phyloP scores from a whole-genome alignment of 2,113 vertebrate species.

The Scopus umbretta region DNA sequence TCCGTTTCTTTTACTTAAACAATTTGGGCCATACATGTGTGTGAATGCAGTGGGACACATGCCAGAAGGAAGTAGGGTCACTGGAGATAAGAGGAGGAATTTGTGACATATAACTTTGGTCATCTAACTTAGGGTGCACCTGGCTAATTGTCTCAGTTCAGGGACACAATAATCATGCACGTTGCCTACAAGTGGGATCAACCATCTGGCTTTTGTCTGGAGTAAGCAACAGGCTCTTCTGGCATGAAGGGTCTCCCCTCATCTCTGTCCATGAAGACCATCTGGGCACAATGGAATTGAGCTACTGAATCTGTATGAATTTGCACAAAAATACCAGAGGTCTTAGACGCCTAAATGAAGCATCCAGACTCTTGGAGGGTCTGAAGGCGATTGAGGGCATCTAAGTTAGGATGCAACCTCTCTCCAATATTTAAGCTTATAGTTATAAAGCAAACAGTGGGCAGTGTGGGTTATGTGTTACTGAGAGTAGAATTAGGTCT shows the following conservation, averaged over 20 bases:
- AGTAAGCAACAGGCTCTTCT: background rate
- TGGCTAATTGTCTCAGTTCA: background rate
- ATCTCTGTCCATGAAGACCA: background rate
- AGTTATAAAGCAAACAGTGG: background rate
- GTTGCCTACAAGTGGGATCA: background rate
- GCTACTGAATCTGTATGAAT: background rate
- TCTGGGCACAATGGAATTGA: background rate
- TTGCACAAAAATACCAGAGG: background rate
- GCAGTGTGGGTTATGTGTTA: background rate
- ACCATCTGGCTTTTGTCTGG: background rate
- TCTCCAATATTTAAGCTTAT: background rate
- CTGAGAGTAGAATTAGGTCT: background rate
- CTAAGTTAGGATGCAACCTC: background rate
- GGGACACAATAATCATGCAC: background rate
- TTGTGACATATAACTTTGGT: background rate
- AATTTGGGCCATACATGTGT: background rate
- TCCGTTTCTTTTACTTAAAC: background rate
- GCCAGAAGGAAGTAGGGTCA: conserved; percentile 10
- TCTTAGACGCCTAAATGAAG: background rate
- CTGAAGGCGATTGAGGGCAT: background rate
- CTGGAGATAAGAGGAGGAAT: background rate
- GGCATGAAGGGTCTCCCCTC: background rate
- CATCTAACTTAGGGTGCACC: background rate
- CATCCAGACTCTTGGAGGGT: background rate
- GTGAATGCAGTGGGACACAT: background rate